phyloP scores from a whole-genome alignment of 2,888 invertebrate genomes.

The Dryococelus australis region DNA sequence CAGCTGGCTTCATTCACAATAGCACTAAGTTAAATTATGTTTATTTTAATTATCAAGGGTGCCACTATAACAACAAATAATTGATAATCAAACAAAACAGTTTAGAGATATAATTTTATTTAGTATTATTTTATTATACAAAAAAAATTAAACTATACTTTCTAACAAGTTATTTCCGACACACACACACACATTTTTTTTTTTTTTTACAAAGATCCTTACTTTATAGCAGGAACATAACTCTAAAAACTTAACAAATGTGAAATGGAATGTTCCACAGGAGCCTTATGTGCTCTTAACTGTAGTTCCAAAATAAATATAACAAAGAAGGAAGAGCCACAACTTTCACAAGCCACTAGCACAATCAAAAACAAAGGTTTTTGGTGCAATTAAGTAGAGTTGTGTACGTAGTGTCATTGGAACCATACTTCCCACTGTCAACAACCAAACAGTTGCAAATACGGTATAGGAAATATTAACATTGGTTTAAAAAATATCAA shows the following conservation, averaged over 20 bases:
- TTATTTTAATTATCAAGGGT: too few relatives aligned
- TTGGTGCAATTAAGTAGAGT: background rate
- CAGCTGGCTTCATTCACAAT: too few relatives aligned
- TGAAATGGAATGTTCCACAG: constrained; percentile 3
- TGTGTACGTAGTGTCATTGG: background rate
- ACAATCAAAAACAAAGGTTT: background rate
- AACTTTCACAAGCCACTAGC: background rate
- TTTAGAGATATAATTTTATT: background rate
- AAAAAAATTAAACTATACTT: background rate
- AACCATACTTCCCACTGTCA: too few relatives aligned
- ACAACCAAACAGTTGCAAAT: too few relatives aligned
- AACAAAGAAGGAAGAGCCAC: background rate
- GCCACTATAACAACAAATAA: too few relatives aligned
- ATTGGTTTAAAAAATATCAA: too few relatives aligned
- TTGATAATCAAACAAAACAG: background rate
- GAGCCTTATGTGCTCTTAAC: background rate
- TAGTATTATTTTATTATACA: background rate
- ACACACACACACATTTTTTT: too few relatives aligned
- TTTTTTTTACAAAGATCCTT: background rate
- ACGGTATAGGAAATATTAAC: too few relatives aligned
- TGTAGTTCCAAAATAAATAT: background rate
- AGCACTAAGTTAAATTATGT: too few relatives aligned
- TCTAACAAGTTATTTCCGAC: background rate
- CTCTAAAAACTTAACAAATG: background rate
- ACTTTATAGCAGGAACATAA: background rate